A percentile compares a stretch with the other conserved stretches of the same genome.
phyloP scores from a whole-genome alignment of 2,113 vertebrate species.

The Takifugu bimaculatus region DNA sequence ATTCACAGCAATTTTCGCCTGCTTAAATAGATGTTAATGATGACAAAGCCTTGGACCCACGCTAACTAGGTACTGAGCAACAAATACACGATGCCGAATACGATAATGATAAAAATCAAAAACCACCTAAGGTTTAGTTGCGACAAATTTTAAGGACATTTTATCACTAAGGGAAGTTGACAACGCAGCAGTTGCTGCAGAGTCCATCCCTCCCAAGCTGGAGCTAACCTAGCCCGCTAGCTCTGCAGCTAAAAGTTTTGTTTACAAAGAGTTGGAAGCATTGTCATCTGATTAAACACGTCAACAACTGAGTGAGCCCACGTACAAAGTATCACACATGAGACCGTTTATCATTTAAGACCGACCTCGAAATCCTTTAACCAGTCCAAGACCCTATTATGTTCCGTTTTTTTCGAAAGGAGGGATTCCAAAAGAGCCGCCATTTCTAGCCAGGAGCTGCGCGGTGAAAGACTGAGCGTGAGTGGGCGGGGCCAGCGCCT shows the following conservation, averaged over 20 bases:
- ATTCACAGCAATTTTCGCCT: too few species aligned
- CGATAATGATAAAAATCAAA: not conserved
- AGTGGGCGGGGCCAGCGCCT: slow-evolving; percentile 25
- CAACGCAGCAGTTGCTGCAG: not conserved
- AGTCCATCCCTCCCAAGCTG: slow-evolving; percentile 2
- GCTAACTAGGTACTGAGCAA: not conserved
- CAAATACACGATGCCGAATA: not conserved
- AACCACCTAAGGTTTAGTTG: not conserved
- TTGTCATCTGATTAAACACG: slow-evolving; percentile 45
- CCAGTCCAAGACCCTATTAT: slow-evolving; percentile 77
- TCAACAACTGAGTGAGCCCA: rapidly evolving
- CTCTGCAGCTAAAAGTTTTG: slow-evolving; percentile 66
- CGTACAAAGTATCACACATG: rapidly evolving
- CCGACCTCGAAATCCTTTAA: slow-evolving; percentile 61
- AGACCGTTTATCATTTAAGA: not conserved
- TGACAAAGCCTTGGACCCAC: not conserved
- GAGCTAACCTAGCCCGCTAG: slow-evolving; percentile 41
- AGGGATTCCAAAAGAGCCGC: slow-evolving; percentile 93
- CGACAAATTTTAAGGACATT: not conserved
- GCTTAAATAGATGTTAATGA: too few species aligned
- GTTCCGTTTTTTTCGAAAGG: slow-evolving; percentile 76
- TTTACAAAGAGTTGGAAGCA: slow-evolving; percentile 55
- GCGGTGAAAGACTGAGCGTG: slow-evolving; percentile 25
- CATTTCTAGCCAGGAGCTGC: slow-evolving; percentile 77
- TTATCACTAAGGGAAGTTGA: not conserved